phyloP scores from a whole-genome alignment of 2,797 vertebrate species.

The Sebastes oblongus region DNA sequence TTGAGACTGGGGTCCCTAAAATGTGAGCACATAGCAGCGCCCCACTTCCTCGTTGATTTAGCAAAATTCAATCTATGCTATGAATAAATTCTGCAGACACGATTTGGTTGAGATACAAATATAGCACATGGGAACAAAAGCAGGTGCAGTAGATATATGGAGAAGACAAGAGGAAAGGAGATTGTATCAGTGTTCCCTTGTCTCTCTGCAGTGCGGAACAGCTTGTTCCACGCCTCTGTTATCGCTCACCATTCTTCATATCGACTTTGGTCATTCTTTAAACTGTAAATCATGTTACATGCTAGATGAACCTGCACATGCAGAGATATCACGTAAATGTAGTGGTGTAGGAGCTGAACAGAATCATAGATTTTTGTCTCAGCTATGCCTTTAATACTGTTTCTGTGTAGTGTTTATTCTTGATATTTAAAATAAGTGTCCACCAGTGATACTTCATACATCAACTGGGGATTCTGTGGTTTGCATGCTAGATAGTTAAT shows the following conservation, averaged over 20 bases:
- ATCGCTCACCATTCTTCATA: slow-evolving; percentile 54
- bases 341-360: neutral
- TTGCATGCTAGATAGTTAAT: neutral
- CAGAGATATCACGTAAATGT: neutral
- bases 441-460: neutral
- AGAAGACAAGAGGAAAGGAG: slow-evolving; percentile 25
- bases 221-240: slow-evolving; percentile 46
- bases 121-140: slow-evolving; percentile 39
- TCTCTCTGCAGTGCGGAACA: slow-evolving; percentile 29
- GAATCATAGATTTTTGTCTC: neutral
- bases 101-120: slow-evolving; percentile 33
- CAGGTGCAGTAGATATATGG: slow-evolving; percentile 45
- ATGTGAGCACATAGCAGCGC: neutral
- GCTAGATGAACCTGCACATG: slow-evolving; percentile 12
- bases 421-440: neutral
- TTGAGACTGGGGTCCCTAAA: neutral
- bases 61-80: slow-evolving; percentile 7
- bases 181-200: slow-evolving; percentile 44
- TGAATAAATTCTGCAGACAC: slow-evolving; percentile 28
- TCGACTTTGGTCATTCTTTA: slow-evolving; percentile 38
- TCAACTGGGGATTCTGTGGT: neutral
- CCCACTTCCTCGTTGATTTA: slow-evolving; percentile 14
- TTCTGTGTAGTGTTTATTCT: neutral
- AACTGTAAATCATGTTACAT: slow-evolving; percentile 47
- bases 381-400: neutral